These are phyloP conservation scores for Corvus hawaiiensis DNA, from an alignment of 2,113 vertebrate species.

Conservation along the genomic window DNA sequence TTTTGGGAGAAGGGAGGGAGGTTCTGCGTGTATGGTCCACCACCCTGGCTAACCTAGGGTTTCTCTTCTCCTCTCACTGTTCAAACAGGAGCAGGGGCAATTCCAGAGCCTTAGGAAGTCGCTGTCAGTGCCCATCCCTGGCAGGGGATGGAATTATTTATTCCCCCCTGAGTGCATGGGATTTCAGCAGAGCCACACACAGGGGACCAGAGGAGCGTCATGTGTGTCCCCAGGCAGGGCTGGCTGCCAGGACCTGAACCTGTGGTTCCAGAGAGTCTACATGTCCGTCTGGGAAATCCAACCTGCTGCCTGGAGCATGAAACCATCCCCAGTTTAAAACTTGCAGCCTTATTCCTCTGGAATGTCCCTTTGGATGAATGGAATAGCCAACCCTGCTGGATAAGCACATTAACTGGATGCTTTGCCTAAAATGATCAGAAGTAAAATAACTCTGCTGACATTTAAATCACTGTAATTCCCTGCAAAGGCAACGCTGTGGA, in stretches of 20 bases:
- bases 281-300: conserved; percentile 48
- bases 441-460: conserved; percentile 58
- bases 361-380: conserved; percentile 36
- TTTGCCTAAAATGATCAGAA: conserved; percentile 38
- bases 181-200: background rate
- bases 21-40: rapidly evolving
- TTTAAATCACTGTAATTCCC: background rate
- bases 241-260: conserved; percentile 53
- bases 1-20: background rate
- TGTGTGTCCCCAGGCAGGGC: background rate
- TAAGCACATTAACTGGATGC: conserved; percentile 42
- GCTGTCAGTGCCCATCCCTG: background rate
- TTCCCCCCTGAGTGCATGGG: background rate
- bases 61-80: background rate
- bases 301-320: conserved; percentile 57
- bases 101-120: background rate
- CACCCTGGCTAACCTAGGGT: background rate
- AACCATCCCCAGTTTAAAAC: conserved; percentile 61
- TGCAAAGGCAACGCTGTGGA: background rate
- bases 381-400: conserved; percentile 17
- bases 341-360: conserved; percentile 47
- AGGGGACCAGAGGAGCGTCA: background rate
- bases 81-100: background rate
- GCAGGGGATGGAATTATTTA: background rate
- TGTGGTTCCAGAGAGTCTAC: conserved; percentile 67